Evolutionary conservation across 2,888 invertebrate species (phyloP).

Genomic region (Palloptera scutellata): DNA sequence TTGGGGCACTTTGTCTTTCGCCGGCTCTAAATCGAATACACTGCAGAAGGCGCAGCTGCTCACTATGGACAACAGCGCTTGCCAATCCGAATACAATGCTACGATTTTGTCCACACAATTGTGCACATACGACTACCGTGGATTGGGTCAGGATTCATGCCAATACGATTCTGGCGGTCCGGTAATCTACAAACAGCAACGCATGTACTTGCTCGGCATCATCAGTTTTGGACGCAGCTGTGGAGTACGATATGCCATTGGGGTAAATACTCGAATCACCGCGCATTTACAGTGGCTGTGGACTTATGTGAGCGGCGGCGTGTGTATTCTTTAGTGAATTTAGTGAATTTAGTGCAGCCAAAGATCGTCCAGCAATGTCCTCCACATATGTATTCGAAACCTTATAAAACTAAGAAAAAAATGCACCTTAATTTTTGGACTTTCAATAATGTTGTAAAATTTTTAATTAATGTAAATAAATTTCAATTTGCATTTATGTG

Average conservation of each 20-base stretch:
- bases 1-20: slow-evolving; percentile 68
- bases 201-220: slow-evolving; percentile 65
- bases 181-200: slow-evolving; percentile 61
- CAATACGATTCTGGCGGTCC: slow-evolving; percentile 69
- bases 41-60: slow-evolving; percentile 66
- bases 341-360: slow-evolving; percentile 20
- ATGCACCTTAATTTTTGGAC: too few species aligned
- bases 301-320: slow-evolving; percentile 48
- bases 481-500: too few species aligned
- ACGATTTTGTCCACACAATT: slow-evolving; percentile 43
- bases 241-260: slow-evolving; percentile 62
- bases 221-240: slow-evolving; percentile 68
- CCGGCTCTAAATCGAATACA: slow-evolving; percentile 64
- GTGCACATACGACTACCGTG: slow-evolving; percentile 51
- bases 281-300: slow-evolving; percentile 68
- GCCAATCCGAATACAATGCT: slow-evolving; percentile 43
- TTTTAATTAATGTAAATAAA: too few species aligned
- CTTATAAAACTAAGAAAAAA: too few species aligned
- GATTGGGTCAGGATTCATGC: slow-evolving; percentile 65
- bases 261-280: slow-evolving; percentile 69
- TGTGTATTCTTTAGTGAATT: slow-evolving; percentile 43
- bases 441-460: too few species aligned
- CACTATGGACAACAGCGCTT: slow-evolving; percentile 49
- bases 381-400: too few species aligned
- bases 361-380: too few species aligned